phyloP scores from a whole-genome alignment of 2,888 invertebrate species.

The Mesorhabditis spiculigera region DNA sequence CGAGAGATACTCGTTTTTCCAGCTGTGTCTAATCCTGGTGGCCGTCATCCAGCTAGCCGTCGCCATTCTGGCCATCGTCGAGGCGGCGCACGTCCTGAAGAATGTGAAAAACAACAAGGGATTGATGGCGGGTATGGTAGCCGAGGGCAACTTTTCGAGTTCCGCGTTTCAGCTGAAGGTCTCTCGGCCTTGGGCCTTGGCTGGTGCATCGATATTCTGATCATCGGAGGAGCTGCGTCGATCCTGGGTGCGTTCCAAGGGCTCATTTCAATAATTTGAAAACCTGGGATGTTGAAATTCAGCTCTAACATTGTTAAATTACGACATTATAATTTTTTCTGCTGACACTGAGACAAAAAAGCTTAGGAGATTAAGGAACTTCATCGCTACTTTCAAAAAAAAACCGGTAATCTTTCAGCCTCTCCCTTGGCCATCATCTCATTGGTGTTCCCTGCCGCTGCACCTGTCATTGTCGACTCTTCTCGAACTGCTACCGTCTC shows the following conservation, averaged over 20 bases:
- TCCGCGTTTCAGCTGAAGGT: neutral
- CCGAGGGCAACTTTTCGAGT: neutral
- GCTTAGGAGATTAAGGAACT: neutral
- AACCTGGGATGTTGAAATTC: no score
- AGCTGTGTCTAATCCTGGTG: neutral
- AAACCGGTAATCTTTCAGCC: no score
- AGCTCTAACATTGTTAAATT: neutral
- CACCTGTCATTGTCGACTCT: neutral
- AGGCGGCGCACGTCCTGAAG: conserved; percentile 5
- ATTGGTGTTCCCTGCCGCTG: neutral
- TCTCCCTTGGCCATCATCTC: neutral
- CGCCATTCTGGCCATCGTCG: neutral
- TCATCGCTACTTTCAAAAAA: no score
- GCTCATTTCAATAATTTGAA: no score
- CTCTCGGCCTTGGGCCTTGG: neutral
- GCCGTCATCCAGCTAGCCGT: conserved; percentile 2
- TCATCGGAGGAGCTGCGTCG: neutral
- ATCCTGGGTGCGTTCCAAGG: neutral
- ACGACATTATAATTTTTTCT: no score
- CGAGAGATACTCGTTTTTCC: neutral
- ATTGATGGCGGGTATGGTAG: neutral
- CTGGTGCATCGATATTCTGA: conserved; percentile 6
- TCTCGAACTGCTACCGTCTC: no score
- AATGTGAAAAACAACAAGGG: neutral
- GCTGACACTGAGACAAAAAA: neutral